phyloP scores from a whole-genome alignment of 1,140 invertebrate species.

The Rhopalosiphum maidis region DNA sequence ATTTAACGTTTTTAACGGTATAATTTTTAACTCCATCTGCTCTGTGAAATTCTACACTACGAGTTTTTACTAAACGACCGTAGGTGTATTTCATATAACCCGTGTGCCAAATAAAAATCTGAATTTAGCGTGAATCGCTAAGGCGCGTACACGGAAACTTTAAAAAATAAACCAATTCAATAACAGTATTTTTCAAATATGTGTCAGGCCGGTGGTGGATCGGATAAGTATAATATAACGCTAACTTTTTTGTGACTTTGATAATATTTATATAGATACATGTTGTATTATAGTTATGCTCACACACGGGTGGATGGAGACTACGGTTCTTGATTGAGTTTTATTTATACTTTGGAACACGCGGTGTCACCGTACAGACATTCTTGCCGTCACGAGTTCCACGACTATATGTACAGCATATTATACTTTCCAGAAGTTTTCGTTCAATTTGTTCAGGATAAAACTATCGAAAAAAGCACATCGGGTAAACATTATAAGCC shows the following conservation, averaged over 20 bases:
- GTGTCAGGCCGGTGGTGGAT: not conserved
- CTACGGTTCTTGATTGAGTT: not conserved
- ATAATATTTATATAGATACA: not conserved
- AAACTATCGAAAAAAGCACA: constrained; percentile 21
- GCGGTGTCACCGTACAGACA: not conserved
- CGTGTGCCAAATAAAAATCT: not conserved
- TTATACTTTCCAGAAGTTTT: not conserved
- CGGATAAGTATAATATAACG: not conserved
- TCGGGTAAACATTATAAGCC: not conserved
- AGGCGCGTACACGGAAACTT: not conserved
- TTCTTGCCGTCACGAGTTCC: not conserved
- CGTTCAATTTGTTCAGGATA: not conserved
- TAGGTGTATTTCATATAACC: not conserved
- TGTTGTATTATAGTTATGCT: not conserved
- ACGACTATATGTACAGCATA: not conserved
- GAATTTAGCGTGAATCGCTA: not conserved
- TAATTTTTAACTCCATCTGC: not conserved
- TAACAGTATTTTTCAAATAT: not conserved
- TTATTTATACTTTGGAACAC: constrained; percentile 27
- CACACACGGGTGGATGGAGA: not conserved
- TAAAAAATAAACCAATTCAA: not conserved
- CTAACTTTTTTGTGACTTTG: not conserved
- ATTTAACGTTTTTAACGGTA: not conserved
- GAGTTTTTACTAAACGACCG: not conserved
- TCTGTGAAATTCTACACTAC: no score